Evolutionary conservation across 2,113 vertebrate genomes (phyloP).

Genomic region (Procavia capensis): DNA sequence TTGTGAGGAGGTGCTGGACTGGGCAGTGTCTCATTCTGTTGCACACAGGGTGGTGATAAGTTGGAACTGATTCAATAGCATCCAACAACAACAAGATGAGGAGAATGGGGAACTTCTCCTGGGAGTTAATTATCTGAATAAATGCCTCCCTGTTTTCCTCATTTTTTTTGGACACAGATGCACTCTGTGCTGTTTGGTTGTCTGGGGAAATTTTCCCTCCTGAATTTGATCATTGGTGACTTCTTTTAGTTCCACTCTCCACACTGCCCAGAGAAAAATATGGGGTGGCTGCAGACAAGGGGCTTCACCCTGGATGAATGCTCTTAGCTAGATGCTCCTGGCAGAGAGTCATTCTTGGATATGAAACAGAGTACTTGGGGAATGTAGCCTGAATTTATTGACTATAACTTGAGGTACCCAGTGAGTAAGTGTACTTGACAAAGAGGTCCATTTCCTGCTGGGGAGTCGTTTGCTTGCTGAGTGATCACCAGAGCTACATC

Average conservation of each 20-base stretch:
- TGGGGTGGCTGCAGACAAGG: background rate
- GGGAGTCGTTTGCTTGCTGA: constrained; percentile 7
- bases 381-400: background rate
- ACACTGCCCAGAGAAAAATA: background rate
- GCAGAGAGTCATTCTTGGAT: background rate
- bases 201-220: background rate
- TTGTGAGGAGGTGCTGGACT: no score
- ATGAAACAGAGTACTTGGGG: background rate
- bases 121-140: background rate
- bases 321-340: background rate
- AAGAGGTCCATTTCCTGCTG: background rate
- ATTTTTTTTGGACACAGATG: background rate
- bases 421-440: background rate
- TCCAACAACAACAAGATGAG: no score
- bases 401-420: background rate
- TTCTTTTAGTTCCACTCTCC: background rate
- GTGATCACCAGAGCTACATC: background rate
- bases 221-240: background rate
- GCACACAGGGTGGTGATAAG: no score
- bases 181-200: background rate
- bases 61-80: no score
- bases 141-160: background rate
- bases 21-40: no score
- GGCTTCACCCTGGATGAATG: background rate
- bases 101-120: background rate